Evolutionary conservation across 2,888 invertebrate species (phyloP).

Genomic region (Eudasyphora cyanicolor): DNA sequence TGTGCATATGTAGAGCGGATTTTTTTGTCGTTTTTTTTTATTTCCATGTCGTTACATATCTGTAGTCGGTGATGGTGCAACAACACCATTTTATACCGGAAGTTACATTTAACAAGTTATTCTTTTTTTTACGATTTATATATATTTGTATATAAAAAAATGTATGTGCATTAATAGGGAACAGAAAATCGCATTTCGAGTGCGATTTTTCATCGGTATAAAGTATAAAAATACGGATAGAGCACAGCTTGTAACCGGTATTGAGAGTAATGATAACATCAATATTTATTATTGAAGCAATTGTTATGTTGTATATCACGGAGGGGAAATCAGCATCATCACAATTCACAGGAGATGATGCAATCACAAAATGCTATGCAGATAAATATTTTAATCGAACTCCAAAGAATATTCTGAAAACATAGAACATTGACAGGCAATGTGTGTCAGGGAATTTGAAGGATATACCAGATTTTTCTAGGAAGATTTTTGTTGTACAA

Average conservation of each 20-base stretch:
- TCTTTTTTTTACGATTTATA: slow-evolving; percentile 49
- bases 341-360: too few species aligned
- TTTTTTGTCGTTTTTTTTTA: too few species aligned
- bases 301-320: not conserved
- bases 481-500: too few species aligned
- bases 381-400: too few species aligned
- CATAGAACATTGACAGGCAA: too few species aligned
- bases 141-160: not conserved
- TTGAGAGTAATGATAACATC: not conserved
- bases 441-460: too few species aligned
- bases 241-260: too few species aligned
- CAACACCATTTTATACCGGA: slow-evolving; percentile 26
- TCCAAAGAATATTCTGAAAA: too few species aligned
- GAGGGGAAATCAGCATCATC: not conserved
- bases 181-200: too few species aligned
- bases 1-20: slow-evolving; percentile 44
- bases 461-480: too few species aligned
- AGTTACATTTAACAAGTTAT: slow-evolving; percentile 60
- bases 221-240: not conserved
- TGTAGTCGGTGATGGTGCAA: not conserved
- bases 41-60: slow-evolving; percentile 25
- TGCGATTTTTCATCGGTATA: slow-evolving; percentile 1
- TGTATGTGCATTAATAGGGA: slow-evolving; percentile 40
- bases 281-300: not conserved
- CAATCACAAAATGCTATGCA: too few species aligned